phyloP scores from a whole-genome alignment of 2,797 vertebrate species.

The Sebastes trivittatus region DNA sequence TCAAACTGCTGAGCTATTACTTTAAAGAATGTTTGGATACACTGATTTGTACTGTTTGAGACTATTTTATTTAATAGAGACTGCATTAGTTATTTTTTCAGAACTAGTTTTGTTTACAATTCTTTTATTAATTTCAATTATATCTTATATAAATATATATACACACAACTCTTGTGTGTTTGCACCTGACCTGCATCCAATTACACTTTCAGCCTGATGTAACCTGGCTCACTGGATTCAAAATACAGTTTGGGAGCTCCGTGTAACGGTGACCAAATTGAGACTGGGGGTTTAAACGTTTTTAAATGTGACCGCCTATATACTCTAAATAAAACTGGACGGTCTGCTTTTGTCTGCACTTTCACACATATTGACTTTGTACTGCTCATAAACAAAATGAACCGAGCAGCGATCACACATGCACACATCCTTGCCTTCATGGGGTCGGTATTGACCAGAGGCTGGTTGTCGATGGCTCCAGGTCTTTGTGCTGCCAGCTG shows the following conservation, averaged over 20 bases:
- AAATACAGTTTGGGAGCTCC: neutral
- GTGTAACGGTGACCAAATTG: neutral
- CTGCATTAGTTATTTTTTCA: neutral
- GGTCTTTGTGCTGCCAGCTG: conserved; percentile 92
- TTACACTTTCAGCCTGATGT: neutral
- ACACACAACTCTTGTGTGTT: neutral
- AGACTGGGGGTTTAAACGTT: too few species aligned
- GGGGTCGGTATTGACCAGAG: conserved; percentile 92
- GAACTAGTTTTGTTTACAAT: neutral
- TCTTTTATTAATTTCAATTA: neutral
- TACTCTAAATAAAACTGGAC: neutral
- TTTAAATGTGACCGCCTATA: neutral
- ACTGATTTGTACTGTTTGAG: neutral
- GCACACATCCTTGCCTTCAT: conserved; percentile 85
- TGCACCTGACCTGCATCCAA: neutral
- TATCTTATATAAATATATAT: neutral
- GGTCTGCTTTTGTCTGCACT: neutral
- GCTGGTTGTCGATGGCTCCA: conserved; percentile 97
- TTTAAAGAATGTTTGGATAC: neutral
- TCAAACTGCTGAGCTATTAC: too few species aligned
- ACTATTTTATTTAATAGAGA: neutral
- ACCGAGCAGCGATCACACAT: neutral
- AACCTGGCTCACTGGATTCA: neutral
- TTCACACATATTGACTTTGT: neutral
- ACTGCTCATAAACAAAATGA: neutral